These are phyloP conservation scores for Conops quadrifasciatus DNA, from an alignment of 2,888 invertebrate genomes.

Conservation along the genomic window DNA sequence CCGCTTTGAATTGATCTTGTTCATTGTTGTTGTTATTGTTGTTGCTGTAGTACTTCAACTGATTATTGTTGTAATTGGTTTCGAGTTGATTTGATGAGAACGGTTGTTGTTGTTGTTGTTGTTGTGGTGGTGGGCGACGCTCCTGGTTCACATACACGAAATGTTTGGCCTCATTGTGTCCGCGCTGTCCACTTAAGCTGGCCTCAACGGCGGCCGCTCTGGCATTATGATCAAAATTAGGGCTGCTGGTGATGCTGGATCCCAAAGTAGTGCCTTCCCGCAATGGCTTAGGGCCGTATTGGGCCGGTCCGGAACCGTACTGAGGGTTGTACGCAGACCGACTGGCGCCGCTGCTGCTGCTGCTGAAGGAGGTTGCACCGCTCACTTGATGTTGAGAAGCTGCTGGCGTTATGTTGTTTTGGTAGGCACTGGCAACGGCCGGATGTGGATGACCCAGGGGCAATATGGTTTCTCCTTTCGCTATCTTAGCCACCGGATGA, in stretches of 20 bases:
- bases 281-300: constrained; percentile 30
- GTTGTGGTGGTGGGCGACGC: not conserved
- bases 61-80: constrained; percentile 20
- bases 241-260: constrained; percentile 48
- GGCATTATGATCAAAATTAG: constrained; percentile 51
- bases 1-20: constrained; percentile 47
- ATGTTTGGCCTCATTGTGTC: too few relatives aligned
- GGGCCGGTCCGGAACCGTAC: constrained; percentile 31
- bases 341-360: not conserved
- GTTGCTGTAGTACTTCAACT: constrained; percentile 37
- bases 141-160: constrained; percentile 33
- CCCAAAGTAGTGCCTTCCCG: constrained; percentile 37
- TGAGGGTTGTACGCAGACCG: constrained; percentile 39
- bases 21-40: constrained; percentile 46
- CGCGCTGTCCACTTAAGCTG: constrained; percentile 44
- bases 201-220: constrained; percentile 52
- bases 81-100: constrained; percentile 10
- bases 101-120: constrained; percentile 12
- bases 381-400: constrained; percentile 40
- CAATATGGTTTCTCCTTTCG: constrained; percentile 63
- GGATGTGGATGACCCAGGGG: constrained; percentile 59
- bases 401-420: constrained; percentile 45
- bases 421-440: constrained; percentile 57
- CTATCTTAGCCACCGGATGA: constrained; percentile 69
- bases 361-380: constrained; percentile 22